Evolutionary conservation across 2,888 invertebrate species (phyloP), one percentile per base, ranked within the genome.

Genomic region (Pandemis heparana): DNA sequence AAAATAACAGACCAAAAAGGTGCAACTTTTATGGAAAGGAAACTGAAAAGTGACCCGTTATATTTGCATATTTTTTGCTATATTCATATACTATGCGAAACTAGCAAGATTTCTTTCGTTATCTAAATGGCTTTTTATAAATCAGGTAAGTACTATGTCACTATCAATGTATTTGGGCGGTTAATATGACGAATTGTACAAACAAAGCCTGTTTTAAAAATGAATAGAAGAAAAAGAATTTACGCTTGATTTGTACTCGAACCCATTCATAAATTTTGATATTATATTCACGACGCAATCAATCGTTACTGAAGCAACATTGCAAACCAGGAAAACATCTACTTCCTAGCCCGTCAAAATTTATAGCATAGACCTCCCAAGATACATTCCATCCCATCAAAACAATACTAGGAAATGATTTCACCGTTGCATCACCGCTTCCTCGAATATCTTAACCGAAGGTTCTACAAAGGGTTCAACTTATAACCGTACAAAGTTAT

Each of bases 361-460:
- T 23, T 56, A 56, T 56, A 23, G 56, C 56, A 10, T 56, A 62
- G 16, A 12, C 39, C 61, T 39, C 51, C 60, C 65, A 65, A 51
- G 59, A 39, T 10, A 64, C 41, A 59, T 43, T 59, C 71, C 65
- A 66, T 60, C 38, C 56, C 64, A 38, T 59, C 71, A 63, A 63
- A 43, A 67, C 71, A 48, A 62, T 67, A 71, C 66, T 53, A 62
- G 71, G 66, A 71, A 71, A 66, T 53, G 32, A 53, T 71, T 71
- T 51, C 60, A 23, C 65, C 41, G 59, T 71, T 67, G 38, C 53
- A 39, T 71, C 66, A 71, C 61, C 23, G 12, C 16, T 53, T 71
- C 71, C 38, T n/a, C 51, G 71, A 71, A 71, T 59, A 46, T 16
- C 53, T 43, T 62, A 63, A 63, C 43, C 12, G 16, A 66, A 66